Conservation (phyloP, 2,888 invertebrate genomes). For the Magallana nippona region DNA sequence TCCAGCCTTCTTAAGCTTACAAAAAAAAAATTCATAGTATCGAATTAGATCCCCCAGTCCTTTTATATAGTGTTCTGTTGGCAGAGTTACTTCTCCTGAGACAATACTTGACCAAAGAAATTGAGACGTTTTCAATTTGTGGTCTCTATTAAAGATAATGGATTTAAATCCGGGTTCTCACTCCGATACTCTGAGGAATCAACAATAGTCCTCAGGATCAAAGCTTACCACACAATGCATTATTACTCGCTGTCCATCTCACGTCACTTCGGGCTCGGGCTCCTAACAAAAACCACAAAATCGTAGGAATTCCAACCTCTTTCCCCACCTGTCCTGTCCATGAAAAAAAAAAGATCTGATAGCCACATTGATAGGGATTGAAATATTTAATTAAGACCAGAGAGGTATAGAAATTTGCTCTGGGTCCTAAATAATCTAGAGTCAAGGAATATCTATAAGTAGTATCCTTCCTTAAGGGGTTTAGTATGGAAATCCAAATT, state of each 20-base stretch:
- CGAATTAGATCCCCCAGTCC: background rate
- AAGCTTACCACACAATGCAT: background rate
- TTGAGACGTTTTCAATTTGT: constrained; percentile 32
- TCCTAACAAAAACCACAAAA: background rate
- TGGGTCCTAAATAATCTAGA: too few relatives aligned
- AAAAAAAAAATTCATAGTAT: too few relatives aligned
- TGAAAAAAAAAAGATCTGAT: constrained; percentile 9
- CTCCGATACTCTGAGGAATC: constrained; percentile 8
- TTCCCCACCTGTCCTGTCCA: background rate
- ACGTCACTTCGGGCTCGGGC: background rate
- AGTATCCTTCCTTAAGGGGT: too few relatives aligned
- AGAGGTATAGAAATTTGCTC: too few relatives aligned
- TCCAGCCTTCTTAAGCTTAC: too few relatives aligned
- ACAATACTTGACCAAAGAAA: constrained; percentile 10
- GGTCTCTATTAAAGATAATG: constrained; percentile 18
- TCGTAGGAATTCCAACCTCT: constrained; percentile 2
- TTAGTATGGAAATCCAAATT: too few relatives aligned
- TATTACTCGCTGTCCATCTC: constrained; percentile 22
- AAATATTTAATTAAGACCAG: background rate
- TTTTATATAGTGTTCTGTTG: background rate
- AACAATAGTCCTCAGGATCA: constrained; percentile 4
- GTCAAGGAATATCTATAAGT: too few relatives aligned
- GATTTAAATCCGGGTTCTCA: constrained; percentile 1
- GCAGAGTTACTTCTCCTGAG: constrained; percentile 23
- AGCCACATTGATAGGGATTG: background rate